A percentile compares a stretch with the other conserved stretches of the same genome.
These are phyloP conservation scores for Caranx ignobilis DNA, from an alignment of 2,113 vertebrate species.

Conservation along the genomic window DNA sequence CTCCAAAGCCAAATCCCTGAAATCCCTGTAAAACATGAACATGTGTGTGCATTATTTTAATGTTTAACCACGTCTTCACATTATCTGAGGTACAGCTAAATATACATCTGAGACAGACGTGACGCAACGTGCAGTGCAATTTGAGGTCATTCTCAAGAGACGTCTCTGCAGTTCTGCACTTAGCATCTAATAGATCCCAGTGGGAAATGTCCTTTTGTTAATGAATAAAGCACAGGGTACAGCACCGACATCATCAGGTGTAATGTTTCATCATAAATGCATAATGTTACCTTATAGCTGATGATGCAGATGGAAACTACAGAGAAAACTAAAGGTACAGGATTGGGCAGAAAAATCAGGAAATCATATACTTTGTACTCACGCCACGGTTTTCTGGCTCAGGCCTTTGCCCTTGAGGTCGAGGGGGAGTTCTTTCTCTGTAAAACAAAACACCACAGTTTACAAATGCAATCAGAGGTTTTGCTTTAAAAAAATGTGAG, in stretches of 20 bases:
- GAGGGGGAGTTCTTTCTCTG: constrained; percentile 97
- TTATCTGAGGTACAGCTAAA: neutral
- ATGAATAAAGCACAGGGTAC: constrained; percentile 66
- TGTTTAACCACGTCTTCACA: neutral
- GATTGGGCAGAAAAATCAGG: no score
- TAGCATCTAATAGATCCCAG: constrained; percentile 75
- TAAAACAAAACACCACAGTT: constrained; percentile 42
- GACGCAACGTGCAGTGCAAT: constrained; percentile 72
- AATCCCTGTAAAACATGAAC: constrained; percentile 87
- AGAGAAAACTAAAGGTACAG: neutral
- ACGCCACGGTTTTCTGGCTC: constrained; percentile 98
- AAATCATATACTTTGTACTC: constrained; percentile 70
- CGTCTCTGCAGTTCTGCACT: constrained; percentile 5
- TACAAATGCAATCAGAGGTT: neutral
- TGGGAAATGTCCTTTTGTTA: constrained; percentile 56
- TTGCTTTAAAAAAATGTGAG: neutral
- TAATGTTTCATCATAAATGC: constrained; percentile 81
- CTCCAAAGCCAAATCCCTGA: constrained; percentile 98
- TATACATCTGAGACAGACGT: constrained; percentile 28
- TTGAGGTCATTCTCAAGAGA: constrained; percentile 61
- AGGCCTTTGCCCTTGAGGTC: constrained; percentile 97
- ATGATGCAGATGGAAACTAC: constrained; percentile 9
- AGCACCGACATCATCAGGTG: constrained; percentile 41
- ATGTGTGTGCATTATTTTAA: neutral
- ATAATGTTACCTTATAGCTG: constrained; percentile 17